Evolutionary conservation across 1,140 invertebrate species (phyloP).

Genomic region (Zaprionus camerounensis): DNA sequence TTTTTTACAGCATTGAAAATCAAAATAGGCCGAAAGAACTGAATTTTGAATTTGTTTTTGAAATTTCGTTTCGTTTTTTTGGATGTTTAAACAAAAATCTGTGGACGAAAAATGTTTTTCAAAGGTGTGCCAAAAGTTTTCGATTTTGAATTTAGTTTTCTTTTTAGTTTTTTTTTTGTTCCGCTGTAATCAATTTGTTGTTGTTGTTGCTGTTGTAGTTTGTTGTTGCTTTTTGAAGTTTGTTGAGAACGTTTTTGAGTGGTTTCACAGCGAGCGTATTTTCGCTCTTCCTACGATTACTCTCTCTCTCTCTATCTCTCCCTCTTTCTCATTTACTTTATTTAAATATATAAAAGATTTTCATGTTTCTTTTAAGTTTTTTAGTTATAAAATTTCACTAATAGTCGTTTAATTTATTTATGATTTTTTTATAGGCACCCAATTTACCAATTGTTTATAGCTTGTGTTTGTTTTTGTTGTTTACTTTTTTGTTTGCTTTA

Average conservation of each 20-base stretch:
- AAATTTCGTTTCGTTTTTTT: conserved; percentile 30
- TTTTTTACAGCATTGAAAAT: conserved; percentile 54
- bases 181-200: conserved; percentile 42
- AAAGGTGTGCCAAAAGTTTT: conserved; percentile 83
- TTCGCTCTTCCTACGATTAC: conserved; percentile 42
- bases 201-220: conserved; percentile 50
- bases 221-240: conserved; percentile 63
- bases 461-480: conserved; percentile 49
- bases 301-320: conserved; percentile 40
- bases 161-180: conserved; percentile 45
- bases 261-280: conserved; percentile 52
- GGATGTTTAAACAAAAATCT: conserved; percentile 38
- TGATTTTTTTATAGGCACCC: conserved; percentile 83
- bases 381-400: conserved; percentile 83
- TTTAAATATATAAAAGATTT: conserved; percentile 64
- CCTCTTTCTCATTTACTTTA: conserved; percentile 56
- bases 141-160: conserved; percentile 59
- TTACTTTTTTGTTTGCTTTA: conserved; percentile 12
- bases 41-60: conserved; percentile 76
- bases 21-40: conserved; percentile 73
- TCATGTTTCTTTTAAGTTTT: conserved; percentile 36
- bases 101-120: conserved; percentile 81
- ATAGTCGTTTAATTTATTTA: conserved; percentile 74
- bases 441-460: conserved; percentile 82
- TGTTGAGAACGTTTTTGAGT: conserved; percentile 84